Percentiles rank a stretch among this genome's conserved stretches.
These are phyloP conservation scores for Xanthorhoe spadicearia DNA, from an alignment of 2,888 invertebrate genomes.

Conservation along the genomic window DNA sequence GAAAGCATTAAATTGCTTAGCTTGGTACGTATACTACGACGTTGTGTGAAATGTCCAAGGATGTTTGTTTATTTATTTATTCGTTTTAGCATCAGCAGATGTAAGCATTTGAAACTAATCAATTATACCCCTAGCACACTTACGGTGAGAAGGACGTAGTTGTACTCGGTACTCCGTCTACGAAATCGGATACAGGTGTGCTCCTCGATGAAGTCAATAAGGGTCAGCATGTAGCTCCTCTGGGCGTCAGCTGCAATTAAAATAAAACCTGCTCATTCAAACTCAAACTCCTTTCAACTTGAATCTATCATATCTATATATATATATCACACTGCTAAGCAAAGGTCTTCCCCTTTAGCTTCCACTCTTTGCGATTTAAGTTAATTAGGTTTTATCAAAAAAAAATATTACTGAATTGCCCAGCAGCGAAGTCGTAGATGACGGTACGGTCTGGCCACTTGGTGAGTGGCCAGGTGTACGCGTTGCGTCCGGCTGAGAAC, in stretches of 20 bases:
- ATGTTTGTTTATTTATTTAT: too few relatives aligned
- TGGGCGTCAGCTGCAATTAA: constrained; percentile 34
- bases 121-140: constrained; percentile 14
- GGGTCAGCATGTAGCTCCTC: constrained; percentile 31
- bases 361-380: too few relatives aligned
- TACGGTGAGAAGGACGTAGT: constrained; percentile 43
- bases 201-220: constrained; percentile 32
- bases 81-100: too few relatives aligned
- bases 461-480: constrained; percentile 56
- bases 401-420: constrained; percentile 47
- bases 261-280: background rate
- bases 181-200: constrained; percentile 42
- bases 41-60: too few relatives aligned
- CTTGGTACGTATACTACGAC: too few relatives aligned
- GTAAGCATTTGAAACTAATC: too few relatives aligned
- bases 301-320: too few relatives aligned
- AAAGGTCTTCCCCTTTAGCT: too few relatives aligned
- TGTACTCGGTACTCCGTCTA: constrained; percentile 35
- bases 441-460: constrained; percentile 57
- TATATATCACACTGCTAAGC: too few relatives aligned
- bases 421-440: constrained; percentile 54
- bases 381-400: too few relatives aligned
- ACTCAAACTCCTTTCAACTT: too few relatives aligned
- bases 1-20: too few relatives aligned
- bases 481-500: constrained; percentile 54